Conservation (phyloP, 2,888 invertebrate species). For the Caenorhabditis becei region DNA sequence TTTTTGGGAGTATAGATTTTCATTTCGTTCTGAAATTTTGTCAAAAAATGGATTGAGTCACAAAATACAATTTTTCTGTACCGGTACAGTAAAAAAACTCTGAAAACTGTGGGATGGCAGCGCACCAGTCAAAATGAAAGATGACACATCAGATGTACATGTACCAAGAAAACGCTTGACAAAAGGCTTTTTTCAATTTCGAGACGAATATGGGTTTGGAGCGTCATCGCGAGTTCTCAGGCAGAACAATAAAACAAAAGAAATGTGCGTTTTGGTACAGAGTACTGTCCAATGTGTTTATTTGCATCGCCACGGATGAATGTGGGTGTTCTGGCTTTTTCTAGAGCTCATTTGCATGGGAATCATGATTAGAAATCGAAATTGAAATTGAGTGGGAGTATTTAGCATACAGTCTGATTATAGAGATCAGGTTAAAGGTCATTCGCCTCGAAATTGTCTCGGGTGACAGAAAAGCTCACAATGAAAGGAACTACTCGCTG, state of each 20-base stretch:
- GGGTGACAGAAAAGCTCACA: too few species aligned
- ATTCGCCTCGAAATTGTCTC: too few species aligned
- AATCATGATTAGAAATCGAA: too few species aligned
- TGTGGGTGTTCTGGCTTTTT: too few species aligned
- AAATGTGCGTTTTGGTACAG: constrained; percentile 19
- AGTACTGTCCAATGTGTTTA: not conserved
- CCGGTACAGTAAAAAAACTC: not conserved
- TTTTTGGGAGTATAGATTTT: not conserved
- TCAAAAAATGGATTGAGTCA: too few species aligned
- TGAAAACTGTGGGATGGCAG: not conserved
- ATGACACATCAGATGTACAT: not conserved
- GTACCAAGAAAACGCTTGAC: constrained; percentile 2
- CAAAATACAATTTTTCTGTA: not conserved
- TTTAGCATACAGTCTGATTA: not conserved
- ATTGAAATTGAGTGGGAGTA: not conserved
- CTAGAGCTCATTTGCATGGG: too few species aligned
- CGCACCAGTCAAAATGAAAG: not conserved
- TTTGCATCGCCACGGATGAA: not conserved
- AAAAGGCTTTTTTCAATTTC: constrained; percentile 50
- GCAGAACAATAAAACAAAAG: constrained; percentile 50
- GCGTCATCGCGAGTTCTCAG: constrained; percentile 5
- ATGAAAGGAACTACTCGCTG: not conserved
- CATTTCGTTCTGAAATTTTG: too few species aligned
- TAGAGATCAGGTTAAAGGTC: too few species aligned
- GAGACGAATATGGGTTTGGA: constrained; percentile 31